Conservation (phyloP, 2,113 vertebrate species). For the Pelmatolapia mariae region DNA sequence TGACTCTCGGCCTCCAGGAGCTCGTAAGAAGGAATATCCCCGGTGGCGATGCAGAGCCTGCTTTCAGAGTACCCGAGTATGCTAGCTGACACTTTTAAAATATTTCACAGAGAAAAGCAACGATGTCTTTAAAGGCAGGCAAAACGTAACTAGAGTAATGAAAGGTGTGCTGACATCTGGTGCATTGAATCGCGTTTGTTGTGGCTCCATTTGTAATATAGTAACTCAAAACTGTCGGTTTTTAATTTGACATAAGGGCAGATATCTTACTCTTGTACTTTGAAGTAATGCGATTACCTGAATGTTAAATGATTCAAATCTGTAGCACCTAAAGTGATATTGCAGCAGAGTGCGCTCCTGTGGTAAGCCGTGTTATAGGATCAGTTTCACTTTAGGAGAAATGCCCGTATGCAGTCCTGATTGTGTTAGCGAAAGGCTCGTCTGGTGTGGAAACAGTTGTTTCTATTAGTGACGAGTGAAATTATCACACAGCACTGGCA, state of each 20-base stretch:
- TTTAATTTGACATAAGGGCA: background rate
- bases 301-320: background rate
- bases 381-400: background rate
- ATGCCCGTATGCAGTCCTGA: background rate
- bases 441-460: background rate
- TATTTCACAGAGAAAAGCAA: background rate
- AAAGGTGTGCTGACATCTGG: background rate
- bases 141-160: background rate
- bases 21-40: background rate
- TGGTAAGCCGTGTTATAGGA: background rate
- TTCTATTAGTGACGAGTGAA: background rate
- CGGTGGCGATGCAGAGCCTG: background rate
- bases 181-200: background rate
- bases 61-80: background rate
- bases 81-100: background rate
- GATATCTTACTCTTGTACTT: background rate
- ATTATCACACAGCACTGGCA: background rate
- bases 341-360: background rate
- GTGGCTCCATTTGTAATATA: background rate
- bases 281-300: background rate
- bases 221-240: background rate
- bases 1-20: background rate
- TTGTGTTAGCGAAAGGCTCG: background rate
- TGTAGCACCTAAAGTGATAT: background rate
- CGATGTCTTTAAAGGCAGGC: fast-evolving